phyloP scores from a whole-genome alignment of 1,140 invertebrate species.

The Eumaeus atala region DNA sequence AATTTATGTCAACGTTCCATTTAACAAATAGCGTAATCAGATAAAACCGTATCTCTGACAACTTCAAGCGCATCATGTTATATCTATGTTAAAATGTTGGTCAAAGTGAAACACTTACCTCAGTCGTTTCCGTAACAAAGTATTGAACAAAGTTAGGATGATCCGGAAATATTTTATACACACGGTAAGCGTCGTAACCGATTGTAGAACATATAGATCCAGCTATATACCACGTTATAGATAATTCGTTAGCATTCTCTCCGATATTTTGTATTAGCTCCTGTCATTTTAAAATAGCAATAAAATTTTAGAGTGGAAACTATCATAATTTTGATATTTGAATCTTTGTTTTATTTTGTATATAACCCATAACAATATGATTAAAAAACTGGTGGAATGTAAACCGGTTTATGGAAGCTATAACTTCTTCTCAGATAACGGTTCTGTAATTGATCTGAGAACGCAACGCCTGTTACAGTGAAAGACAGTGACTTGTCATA shows the following conservation, averaged over 20 bases:
- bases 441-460: too few relatives aligned
- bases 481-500: too few relatives aligned
- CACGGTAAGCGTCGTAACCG: slow-evolving; percentile 34
- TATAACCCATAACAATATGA: too few relatives aligned
- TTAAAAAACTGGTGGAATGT: too few relatives aligned
- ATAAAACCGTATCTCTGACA: slow-evolving; percentile 4
- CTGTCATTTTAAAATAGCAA: slow-evolving; percentile 27
- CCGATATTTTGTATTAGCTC: slow-evolving; percentile 29
- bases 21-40: neutral
- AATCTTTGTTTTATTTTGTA: too few relatives aligned
- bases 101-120: slow-evolving; percentile 24
- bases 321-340: too few relatives aligned
- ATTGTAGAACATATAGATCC: slow-evolving; percentile 29
- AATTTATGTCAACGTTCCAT: neutral
- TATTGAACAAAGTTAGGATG: slow-evolving; percentile 35
- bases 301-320: neutral
- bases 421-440: too few relatives aligned
- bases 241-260: slow-evolving; percentile 31
- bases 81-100: neutral
- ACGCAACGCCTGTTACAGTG: too few relatives aligned
- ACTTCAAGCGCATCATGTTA: neutral
- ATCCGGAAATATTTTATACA: slow-evolving; percentile 43
- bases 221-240: slow-evolving; percentile 33
- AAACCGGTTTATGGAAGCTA: too few relatives aligned
- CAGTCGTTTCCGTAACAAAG: slow-evolving; percentile 27